phyloP scores from a whole-genome alignment of 2,797 vertebrate genomes.

The Novumbra hubbsi region DNA sequence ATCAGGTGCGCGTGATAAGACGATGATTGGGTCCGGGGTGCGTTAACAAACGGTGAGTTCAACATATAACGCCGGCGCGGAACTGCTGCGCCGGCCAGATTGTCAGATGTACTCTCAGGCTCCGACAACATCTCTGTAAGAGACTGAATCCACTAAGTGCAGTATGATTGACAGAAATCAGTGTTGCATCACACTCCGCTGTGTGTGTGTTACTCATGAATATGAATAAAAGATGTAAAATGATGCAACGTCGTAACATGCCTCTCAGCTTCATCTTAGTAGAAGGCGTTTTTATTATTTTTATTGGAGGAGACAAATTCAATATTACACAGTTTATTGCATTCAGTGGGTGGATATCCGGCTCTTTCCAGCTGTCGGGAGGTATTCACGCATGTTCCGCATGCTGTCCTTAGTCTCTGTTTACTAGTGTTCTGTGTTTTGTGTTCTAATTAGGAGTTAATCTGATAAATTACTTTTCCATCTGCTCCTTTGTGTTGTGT shows the following conservation, averaged over 20 bases:
- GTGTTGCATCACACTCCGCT: not conserved
- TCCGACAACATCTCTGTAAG: not conserved
- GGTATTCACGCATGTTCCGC: not conserved
- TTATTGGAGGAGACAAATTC: not conserved
- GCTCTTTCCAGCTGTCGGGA: conserved; percentile 1
- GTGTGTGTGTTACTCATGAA: not conserved
- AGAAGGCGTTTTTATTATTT: not conserved
- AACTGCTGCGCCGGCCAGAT: too few relatives aligned
- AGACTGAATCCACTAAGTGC: not conserved
- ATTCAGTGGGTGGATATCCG: not conserved
- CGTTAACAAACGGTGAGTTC: too few relatives aligned
- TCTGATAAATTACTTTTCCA: not conserved
- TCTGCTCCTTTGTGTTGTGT: not conserved
- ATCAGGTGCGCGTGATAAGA: too few relatives aligned
- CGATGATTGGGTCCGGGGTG: too few relatives aligned
- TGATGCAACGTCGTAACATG: too few relatives aligned
- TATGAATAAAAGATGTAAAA: not conserved
- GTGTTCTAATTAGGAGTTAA: not conserved
- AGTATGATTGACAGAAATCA: not conserved
- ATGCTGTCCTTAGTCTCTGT: not conserved
- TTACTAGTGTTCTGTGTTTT: not conserved
- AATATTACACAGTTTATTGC: not conserved
- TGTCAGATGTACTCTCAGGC: too few relatives aligned
- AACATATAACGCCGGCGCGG: too few relatives aligned
- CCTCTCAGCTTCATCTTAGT: not conserved